Base-by-base conservation (phyloP, 2,113 vertebrate species). In the Micronycteris hirsuta region DNA sequence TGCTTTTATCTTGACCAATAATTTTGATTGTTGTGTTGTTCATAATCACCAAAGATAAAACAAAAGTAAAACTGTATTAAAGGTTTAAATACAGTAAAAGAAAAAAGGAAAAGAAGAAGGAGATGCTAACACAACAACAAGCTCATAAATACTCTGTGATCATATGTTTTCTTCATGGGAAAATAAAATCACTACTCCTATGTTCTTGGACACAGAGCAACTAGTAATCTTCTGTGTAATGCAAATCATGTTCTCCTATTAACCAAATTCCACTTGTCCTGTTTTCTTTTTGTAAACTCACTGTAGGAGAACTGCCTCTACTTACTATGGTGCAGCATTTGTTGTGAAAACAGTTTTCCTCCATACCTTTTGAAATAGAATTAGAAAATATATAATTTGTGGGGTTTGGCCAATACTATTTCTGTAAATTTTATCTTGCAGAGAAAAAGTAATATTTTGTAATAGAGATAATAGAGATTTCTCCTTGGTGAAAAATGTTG, bases 321-420 rank as follows among this genome's bases (percentile, higher is more conserved):
- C 26, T 74, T 82, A 47, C 77, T 43, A 56, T 77, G 88, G 89
- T 95, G 0, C 15, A 92, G 81, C 45, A 38, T 86, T 56, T 63
- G 71, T 70, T 16, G 22, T 89, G 41, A 77, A 97, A 96, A 91
- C 54, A 95, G 82, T 96, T 87, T 87, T 94, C 95, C 92, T 33
- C 45, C 38, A 78, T 45, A 76, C 0, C 74, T 88, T 97, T 98
- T 95, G n/a, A 96, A 92, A 73, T 6, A 93, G 81, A 58, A 94
- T 96, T 88, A 93, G 71, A 81, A 33, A 95, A 78, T 0, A 0
- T 0, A 74, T 41, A 20, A 16, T 80, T 81, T 93, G 24, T 96
- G 76, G 80, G 91, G 86, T 95, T 67, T 26, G 26, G 31, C 45
- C 43, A 89, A 5, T 19, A 26, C 20, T 45, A 4, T 86, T 96